Evolutionary conservation across 2,113 vertebrate species (phyloP).

Genomic region (Picathartes gymnocephalus): DNA sequence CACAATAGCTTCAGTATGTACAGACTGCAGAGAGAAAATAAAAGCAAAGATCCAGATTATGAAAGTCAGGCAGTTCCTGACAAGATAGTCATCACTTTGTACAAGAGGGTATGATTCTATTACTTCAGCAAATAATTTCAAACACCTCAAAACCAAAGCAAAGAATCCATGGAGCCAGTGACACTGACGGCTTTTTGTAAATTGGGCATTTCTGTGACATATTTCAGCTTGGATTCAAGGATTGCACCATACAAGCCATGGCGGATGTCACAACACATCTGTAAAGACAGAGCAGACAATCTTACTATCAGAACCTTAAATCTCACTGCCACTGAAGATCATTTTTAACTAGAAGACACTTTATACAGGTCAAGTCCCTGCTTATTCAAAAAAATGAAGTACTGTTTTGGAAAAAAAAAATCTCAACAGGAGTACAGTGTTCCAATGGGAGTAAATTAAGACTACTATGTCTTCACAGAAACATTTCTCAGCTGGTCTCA

Average conservation of each 20-base stretch:
- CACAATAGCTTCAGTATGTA: neutral
- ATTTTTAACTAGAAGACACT: neutral
- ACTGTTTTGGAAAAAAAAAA: neutral
- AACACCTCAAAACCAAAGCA: neutral
- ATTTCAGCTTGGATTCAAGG: neutral
- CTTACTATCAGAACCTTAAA: neutral
- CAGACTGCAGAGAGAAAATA: neutral
- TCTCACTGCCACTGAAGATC: neutral
- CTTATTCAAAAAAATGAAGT: neutral
- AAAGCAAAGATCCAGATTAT: neutral
- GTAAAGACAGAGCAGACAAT: neutral
- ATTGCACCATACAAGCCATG: neutral
- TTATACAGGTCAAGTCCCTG: neutral
- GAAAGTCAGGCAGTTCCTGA: neutral
- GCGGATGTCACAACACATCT: neutral
- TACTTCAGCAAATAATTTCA: neutral
- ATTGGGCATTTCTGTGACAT: rapidly evolving
- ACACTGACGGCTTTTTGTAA: neutral
- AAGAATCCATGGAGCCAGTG: neutral
- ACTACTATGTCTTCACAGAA: neutral
- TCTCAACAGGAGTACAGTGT: neutral
- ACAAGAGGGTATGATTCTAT: neutral
- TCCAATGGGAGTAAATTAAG: neutral
- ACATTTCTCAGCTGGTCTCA: slow-evolving; percentile 22
- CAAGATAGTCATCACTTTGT: neutral